Percentiles rank a stretch among this genome's conserved stretches.
Conservation (phyloP, 2,797 vertebrate species). For the Bryconaethiops microstoma region DNA sequence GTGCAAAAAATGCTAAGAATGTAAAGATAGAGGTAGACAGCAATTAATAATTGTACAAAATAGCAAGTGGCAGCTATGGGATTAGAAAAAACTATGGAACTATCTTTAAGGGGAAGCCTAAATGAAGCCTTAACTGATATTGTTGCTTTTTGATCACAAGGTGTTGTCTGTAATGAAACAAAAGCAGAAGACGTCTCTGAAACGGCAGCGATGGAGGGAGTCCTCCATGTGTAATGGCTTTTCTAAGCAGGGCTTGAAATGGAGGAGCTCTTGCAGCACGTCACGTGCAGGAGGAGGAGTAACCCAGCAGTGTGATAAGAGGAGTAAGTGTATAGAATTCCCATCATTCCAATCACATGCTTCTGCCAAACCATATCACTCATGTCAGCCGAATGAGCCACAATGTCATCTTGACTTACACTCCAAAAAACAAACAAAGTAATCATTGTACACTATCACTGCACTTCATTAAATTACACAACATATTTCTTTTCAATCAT, state of each 20-base stretch:
- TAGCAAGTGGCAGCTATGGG: too few relatives aligned
- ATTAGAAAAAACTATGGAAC: too few relatives aligned
- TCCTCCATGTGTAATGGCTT: slow-evolving; percentile 42
- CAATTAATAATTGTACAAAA: too few relatives aligned
- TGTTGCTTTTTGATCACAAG: background rate
- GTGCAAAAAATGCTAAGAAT: too few relatives aligned
- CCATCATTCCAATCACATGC: slow-evolving; percentile 33
- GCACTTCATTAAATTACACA: background rate
- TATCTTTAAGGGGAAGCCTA: too few relatives aligned
- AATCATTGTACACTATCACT: background rate
- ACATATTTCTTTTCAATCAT: too few relatives aligned
- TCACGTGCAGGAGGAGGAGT: slow-evolving; percentile 14
- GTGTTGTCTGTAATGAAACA: background rate
- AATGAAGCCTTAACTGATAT: background rate
- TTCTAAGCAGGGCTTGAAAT: slow-evolving; percentile 41
- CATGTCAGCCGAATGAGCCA: background rate
- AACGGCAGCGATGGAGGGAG: background rate
- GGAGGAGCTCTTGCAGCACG: slow-evolving; percentile 25
- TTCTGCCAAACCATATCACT: slow-evolving; percentile 15
- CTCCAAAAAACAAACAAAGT: background rate
- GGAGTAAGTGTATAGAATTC: slow-evolving; percentile 34
- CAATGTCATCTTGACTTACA: background rate
- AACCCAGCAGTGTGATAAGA: slow-evolving; percentile 14
- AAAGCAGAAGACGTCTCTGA: background rate
- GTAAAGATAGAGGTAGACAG: too few relatives aligned